Conservation (phyloP, 2,113 vertebrate species). For the Ageneiosus marmoratus region DNA sequence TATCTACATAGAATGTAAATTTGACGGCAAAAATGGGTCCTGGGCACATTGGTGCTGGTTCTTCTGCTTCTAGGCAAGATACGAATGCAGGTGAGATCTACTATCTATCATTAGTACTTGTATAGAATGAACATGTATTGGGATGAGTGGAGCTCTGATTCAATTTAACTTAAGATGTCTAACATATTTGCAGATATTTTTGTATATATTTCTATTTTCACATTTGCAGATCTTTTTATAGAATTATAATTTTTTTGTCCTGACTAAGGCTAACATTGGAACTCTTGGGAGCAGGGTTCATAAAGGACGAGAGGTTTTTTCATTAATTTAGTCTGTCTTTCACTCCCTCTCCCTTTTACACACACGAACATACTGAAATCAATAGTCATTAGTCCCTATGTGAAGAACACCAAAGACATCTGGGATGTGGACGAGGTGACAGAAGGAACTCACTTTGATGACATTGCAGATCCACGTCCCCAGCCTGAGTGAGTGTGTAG, state of each 20-base stretch:
- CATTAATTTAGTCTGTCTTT: neutral
- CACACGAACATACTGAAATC: neutral
- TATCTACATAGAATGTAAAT: slow-evolving; percentile 50
- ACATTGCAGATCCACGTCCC: slow-evolving; percentile 80
- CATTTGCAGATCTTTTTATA: neutral
- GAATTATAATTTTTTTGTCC: neutral
- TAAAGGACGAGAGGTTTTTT: neutral
- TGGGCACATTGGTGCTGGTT: slow-evolving; percentile 72
- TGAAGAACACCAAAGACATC: slow-evolving; percentile 76
- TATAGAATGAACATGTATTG: neutral
- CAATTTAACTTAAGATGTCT: neutral
- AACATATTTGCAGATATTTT: neutral
- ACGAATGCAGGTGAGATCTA: slow-evolving; percentile 61
- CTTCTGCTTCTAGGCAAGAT: slow-evolving; percentile 40
- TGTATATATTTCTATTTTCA: neutral
- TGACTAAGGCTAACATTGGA: neutral
- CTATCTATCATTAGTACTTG: too few species aligned
- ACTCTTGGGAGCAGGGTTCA: neutral
- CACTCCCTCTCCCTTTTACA: neutral
- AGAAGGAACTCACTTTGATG: slow-evolving; percentile 82
- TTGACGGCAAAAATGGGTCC: slow-evolving; percentile 67
- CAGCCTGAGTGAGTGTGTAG: slow-evolving; percentile 83
- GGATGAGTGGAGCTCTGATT: neutral
- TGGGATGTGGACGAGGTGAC: slow-evolving; percentile 84
- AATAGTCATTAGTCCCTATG: slow-evolving; percentile 48